phyloP scores from a whole-genome alignment of 1,140 invertebrate genomes.

The Rhopalosiphum maidis region DNA sequence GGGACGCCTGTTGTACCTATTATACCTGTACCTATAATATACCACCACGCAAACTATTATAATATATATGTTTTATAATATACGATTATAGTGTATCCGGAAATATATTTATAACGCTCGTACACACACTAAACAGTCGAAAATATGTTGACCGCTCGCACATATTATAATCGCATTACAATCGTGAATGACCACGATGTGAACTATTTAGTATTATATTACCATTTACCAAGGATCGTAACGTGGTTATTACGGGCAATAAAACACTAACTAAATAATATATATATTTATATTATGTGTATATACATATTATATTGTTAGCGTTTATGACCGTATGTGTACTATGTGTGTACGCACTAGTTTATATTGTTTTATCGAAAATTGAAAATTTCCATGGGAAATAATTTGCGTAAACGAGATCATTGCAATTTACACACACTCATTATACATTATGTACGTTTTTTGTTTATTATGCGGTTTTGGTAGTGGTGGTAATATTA shows the following conservation, averaged over 20 bases:
- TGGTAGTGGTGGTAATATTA: background rate
- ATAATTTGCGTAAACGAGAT: constrained; percentile 1
- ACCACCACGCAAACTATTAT: background rate
- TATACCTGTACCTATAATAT: background rate
- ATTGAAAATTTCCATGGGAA: constrained; percentile 23
- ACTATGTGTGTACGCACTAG: background rate
- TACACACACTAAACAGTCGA: background rate
- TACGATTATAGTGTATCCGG: background rate
- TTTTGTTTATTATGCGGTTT: background rate
- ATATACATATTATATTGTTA: background rate
- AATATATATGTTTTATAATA: background rate
- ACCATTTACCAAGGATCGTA: background rate
- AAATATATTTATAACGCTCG: background rate
- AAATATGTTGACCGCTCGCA: background rate
- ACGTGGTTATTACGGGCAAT: background rate
- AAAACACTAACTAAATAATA: constrained; percentile 11
- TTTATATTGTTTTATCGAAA: constrained; percentile 9
- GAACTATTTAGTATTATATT: constrained; percentile 18
- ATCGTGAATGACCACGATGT: constrained; percentile 7
- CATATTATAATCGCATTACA: constrained; percentile 16
- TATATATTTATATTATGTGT: background rate
- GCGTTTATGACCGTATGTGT: background rate
- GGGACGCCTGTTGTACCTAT: background rate
- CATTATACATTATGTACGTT: background rate
- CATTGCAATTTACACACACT: background rate